A percentile compares a stretch with the other conserved stretches of the same genome.
These are phyloP conservation scores for Cheilosia pagana DNA, from an alignment of 2,888 invertebrate genomes.

Conservation along the genomic window DNA sequence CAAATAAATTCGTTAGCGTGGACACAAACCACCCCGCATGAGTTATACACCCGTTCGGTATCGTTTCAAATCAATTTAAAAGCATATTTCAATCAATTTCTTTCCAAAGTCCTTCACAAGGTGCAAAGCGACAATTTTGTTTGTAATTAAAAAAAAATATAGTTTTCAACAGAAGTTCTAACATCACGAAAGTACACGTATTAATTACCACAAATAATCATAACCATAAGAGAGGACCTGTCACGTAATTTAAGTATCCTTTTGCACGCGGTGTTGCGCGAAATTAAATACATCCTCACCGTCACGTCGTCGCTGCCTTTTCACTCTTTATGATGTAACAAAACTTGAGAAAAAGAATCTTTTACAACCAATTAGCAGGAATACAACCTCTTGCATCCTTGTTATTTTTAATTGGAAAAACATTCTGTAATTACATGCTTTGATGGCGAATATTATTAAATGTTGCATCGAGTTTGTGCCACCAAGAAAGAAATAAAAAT, in stretches of 20 bases:
- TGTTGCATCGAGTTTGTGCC: background rate
- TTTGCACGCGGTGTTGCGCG: background rate
- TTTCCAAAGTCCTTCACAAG: background rate
- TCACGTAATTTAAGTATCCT: background rate
- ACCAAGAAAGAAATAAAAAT: background rate
- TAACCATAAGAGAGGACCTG: too few relatives aligned
- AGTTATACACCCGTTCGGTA: too few relatives aligned
- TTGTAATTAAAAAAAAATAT: slow-evolving; percentile 26
- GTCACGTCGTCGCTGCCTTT: background rate
- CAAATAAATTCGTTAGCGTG: too few relatives aligned
- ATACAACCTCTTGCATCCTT: background rate
- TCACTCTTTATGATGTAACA: slow-evolving; percentile 22
- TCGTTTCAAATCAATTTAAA: too few relatives aligned
- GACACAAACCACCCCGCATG: too few relatives aligned
- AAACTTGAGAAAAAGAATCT: slow-evolving; percentile 15
- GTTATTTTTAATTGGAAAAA: slow-evolving; percentile 10
- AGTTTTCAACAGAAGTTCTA: slow-evolving; percentile 13
- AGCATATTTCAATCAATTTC: background rate
- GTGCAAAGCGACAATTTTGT: background rate
- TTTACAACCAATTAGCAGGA: slow-evolving; percentile 61
- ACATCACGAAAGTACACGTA: background rate
- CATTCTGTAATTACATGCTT: slow-evolving; percentile 32
- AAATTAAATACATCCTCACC: background rate
- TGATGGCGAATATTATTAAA: slow-evolving; percentile 29
- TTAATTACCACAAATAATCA: slow-evolving; percentile 13